Evolutionary conservation across 2,888 invertebrate species (phyloP).

Genomic region (Morpho deidamia): DNA sequence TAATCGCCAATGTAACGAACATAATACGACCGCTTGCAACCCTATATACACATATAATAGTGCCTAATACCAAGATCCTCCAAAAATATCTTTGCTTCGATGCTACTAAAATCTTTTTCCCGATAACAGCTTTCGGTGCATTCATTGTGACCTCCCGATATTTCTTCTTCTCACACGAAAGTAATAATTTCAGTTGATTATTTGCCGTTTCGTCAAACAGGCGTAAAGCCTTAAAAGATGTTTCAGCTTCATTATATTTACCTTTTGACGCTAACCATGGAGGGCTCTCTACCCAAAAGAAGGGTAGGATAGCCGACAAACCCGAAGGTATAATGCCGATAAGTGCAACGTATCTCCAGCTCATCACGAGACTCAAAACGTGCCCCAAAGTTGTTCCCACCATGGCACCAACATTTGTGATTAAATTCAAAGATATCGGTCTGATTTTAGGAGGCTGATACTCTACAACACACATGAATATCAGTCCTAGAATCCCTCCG

Average conservation of each 20-base stretch:
- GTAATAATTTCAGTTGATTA: constrained; percentile 22
- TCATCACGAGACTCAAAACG: constrained; percentile 20
- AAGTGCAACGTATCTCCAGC: constrained; percentile 26
- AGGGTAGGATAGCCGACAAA: constrained; percentile 18
- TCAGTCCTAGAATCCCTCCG: constrained; percentile 20
- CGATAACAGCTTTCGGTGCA: neutral
- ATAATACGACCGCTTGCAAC: constrained; percentile 23
- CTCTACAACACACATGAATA: constrained; percentile 13
- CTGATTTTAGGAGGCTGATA: constrained; percentile 17
- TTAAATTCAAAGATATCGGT: constrained; percentile 14
- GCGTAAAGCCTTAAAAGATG: constrained; percentile 26
- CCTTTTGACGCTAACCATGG: constrained; percentile 28
- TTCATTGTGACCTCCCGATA: neutral
- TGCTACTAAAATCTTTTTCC: neutral
- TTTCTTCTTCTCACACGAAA: constrained; percentile 21
- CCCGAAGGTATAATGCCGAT: constrained; percentile 23
- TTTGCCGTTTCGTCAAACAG: constrained; percentile 14
- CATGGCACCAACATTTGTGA: constrained; percentile 17
- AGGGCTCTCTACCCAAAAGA: constrained; percentile 29
- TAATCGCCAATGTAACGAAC: constrained; percentile 25
- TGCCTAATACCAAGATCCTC: constrained; percentile 7
- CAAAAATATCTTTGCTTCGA: constrained; percentile 15
- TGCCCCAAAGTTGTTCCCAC: constrained; percentile 23
- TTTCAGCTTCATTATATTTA: constrained; percentile 20
- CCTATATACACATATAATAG: constrained; percentile 18